Evolutionary conservation across 2,797 vertebrate species (phyloP).

Genomic region (Malurus leucopterus): DNA sequence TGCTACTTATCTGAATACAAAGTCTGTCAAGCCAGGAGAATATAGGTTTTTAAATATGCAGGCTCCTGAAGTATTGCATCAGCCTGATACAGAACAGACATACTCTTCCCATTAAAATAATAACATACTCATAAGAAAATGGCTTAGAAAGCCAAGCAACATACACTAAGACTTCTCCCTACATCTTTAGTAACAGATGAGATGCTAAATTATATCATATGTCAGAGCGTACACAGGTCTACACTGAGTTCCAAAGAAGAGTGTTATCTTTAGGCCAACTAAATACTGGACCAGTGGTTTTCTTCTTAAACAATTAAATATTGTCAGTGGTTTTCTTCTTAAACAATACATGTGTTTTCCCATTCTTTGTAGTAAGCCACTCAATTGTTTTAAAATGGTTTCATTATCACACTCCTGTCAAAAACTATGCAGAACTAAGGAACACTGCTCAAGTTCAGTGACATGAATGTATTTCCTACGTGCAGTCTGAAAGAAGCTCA

Average conservation of each 20-base stretch:
- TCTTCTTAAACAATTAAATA: not conserved
- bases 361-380: not conserved
- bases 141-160: not conserved
- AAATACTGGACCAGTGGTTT: not conserved
- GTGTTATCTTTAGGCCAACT: not conserved
- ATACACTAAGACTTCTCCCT: not conserved
- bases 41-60: not conserved
- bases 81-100: not conserved
- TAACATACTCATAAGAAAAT: not conserved
- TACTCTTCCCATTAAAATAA: not conserved
- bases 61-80: not conserved
- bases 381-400: not conserved
- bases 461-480: not conserved
- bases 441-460: not conserved
- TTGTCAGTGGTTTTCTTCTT: not conserved
- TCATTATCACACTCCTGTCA: not conserved
- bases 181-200: not conserved
- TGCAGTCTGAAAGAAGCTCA: slow-evolving; percentile 28
- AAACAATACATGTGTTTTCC: not conserved
- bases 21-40: not conserved
- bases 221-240: not conserved
- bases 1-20: not conserved
- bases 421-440: not conserved
- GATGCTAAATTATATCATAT: not conserved
- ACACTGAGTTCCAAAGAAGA: not conserved